These are phyloP conservation scores for Pteria penguin DNA, from an alignment of 2,888 invertebrate species.

Conservation along the genomic window DNA sequence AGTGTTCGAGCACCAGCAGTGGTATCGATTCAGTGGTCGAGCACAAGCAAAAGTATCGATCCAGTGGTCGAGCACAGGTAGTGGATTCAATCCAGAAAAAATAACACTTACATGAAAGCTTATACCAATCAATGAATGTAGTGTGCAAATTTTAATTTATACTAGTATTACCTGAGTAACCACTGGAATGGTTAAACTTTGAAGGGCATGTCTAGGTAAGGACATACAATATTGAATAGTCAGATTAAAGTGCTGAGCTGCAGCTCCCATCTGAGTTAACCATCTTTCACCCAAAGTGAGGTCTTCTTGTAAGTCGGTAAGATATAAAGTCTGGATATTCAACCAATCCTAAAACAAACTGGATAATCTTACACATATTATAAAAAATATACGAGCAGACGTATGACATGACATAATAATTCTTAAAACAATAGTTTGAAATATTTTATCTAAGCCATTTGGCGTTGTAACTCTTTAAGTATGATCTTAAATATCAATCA, in stretches of 20 bases:
- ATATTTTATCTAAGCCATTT: background rate
- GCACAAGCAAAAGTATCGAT: too few species aligned
- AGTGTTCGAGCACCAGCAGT: too few species aligned
- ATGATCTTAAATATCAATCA: too few species aligned
- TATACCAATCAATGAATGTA: background rate
- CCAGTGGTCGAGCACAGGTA: background rate
- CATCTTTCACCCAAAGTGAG: conserved; percentile 64
- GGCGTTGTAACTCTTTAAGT: too few species aligned
- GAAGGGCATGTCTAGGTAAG: conserved; percentile 65
- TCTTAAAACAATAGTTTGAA: background rate
- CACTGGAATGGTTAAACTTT: conserved; percentile 62
- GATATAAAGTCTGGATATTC: conserved; percentile 66
- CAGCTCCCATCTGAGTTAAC: conserved; percentile 72
- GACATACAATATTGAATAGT: conserved; percentile 77
- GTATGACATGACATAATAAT: background rate
- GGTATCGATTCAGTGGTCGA: too few species aligned
- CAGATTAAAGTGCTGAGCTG: conserved; percentile 61
- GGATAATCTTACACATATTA: background rate
- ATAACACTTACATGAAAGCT: background rate
- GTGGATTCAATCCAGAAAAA: background rate
- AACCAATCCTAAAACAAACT: conserved; percentile 74
- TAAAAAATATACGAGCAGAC: background rate
- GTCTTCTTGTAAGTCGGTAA: conserved; percentile 59
- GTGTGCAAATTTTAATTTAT: background rate
- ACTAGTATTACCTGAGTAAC: conserved; percentile 75